Conservation (phyloP, 2,113 vertebrate species). For the Urocynchramus pylzowi region DNA sequence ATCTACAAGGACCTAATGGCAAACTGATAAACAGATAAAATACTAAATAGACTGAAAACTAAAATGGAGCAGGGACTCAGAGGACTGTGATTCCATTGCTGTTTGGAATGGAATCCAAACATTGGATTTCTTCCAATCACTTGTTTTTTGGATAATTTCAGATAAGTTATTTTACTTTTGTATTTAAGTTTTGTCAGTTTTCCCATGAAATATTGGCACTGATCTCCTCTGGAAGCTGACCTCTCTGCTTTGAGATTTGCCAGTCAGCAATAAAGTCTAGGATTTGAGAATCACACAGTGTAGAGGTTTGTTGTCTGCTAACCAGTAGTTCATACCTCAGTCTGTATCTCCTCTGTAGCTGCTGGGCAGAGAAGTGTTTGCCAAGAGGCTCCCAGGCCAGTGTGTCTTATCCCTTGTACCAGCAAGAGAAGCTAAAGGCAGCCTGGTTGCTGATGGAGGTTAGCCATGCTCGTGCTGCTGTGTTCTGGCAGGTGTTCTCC, state of each 20-base stretch:
- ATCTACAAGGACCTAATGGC: not conserved
- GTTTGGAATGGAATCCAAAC: no score
- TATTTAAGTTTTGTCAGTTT: not conserved
- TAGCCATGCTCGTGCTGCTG: fast-evolving
- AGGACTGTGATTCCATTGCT: not conserved
- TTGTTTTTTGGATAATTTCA: not conserved
- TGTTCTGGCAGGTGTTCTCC: not conserved
- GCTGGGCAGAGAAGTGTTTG: not conserved
- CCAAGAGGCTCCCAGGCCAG: not conserved
- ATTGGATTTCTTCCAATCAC: no score
- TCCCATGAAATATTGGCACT: not conserved
- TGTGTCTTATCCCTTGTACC: not conserved
- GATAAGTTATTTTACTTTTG: not conserved
- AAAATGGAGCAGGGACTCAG: not conserved
- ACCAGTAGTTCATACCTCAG: not conserved
- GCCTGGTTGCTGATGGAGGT: not conserved
- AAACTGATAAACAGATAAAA: not conserved
- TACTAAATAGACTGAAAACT: not conserved
- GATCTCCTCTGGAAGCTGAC: not conserved
- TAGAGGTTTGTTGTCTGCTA: not conserved
- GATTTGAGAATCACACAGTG: not conserved
- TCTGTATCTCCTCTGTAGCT: not conserved
- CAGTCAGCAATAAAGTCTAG: not conserved
- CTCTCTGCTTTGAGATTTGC: not conserved
- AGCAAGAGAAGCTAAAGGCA: not conserved